Base-by-base conservation (phyloP, 2,888 invertebrate species). In the Oxytorus armatus region DNA sequence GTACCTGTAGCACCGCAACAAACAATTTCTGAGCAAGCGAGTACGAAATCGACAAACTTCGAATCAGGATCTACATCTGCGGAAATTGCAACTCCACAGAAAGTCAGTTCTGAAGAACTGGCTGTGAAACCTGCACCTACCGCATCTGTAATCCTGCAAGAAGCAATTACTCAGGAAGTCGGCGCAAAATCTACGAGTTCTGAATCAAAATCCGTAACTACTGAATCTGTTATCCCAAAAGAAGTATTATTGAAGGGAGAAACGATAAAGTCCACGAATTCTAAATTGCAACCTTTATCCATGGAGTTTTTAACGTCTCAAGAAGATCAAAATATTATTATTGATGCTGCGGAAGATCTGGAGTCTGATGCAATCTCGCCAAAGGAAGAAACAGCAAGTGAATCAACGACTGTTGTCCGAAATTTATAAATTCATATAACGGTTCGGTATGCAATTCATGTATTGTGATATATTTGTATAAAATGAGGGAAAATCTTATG, bases 401-500 rank as follows among this genome's bases (percentile, higher is more conserved):
- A 21, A 59, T 3, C 10, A n/a, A 16, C 57, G 4, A 59, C 55
- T 7, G 29, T 4, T 10, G 21, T 21, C 18, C 11, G 8, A 36
- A 39, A 10, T 36, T 21, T 11, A 36, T 39, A 36, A 59, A 18
- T 59, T 57, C 21, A 21, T 1, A 4, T 18, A 16, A 33, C 8
- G 10, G 29, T 11, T 11, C 0, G 10, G 11, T 39, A 16, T 59
- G 0, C n/a, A 42, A 23, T 59, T 21, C 21, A n/a, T 59, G n/a
- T n/a, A 23, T 59, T 39, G 59, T 59, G 23, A 39, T 59, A 59
- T 42, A 23, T 59, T 63, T 63, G 63, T 63, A 63, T 8, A 61
- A 44, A 59, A 39, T 23, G 11, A 39, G n/a, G 39, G 21, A 21
- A 3, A 59, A 39, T 39, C 21, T n/a, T 21, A n/a, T 39, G n/a